A percentile compares a stretch with the other conserved stretches of the same genome.
Conservation (phyloP, 2,888 invertebrate species). For the Andrena chrysosceles region DNA sequence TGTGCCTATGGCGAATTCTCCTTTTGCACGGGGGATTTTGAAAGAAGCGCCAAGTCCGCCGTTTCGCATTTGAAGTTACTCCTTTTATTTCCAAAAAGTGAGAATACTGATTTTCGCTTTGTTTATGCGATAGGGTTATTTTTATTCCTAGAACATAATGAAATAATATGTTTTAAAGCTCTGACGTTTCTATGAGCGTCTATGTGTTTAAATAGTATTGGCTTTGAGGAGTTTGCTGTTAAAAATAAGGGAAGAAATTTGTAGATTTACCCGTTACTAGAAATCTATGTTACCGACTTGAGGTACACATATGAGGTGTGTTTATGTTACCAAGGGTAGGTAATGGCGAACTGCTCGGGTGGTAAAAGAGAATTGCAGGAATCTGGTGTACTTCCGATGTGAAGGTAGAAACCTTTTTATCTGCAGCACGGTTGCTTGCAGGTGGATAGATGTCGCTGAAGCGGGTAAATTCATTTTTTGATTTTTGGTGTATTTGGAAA, state of each 20-base stretch:
- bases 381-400: background rate
- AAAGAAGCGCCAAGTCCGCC: too few relatives aligned
- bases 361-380: conserved; percentile 46
- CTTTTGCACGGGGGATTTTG: too few relatives aligned
- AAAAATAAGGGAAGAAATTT: background rate
- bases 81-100: background rate
- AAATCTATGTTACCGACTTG: conserved; percentile 33
- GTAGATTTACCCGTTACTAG: background rate
- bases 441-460: conserved; percentile 27
- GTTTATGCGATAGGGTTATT: too few relatives aligned
- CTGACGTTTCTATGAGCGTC: background rate
- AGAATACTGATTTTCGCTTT: background rate
- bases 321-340: background rate
- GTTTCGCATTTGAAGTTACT: too few relatives aligned
- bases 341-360: background rate
- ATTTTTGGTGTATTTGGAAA: background rate
- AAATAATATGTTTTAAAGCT: too few relatives aligned
- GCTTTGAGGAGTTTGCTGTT: background rate
- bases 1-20: background rate
- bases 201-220: too few relatives aligned
- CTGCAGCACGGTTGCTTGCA: background rate
- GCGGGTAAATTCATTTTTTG: background rate
- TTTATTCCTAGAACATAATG: too few relatives aligned
- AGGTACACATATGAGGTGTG: background rate
- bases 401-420: conserved; percentile 12